Evolutionary conservation across 2,113 vertebrate species (phyloP).

Genomic region (Daboia siamensis): DNA sequence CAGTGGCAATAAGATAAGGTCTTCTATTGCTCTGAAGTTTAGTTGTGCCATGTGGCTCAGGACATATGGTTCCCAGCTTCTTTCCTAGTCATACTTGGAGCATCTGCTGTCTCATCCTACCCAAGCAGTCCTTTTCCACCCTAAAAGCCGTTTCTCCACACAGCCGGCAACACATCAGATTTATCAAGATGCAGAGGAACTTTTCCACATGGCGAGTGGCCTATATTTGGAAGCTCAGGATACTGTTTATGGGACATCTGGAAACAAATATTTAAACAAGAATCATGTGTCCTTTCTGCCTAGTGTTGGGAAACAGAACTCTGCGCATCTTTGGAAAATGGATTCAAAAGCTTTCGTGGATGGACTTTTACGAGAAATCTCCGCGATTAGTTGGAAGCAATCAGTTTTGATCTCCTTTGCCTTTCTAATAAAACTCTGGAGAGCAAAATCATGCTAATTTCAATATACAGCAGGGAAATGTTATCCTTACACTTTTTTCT

Average conservation of each 20-base stretch:
- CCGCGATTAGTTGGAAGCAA: constrained; percentile 34
- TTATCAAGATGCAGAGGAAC: not conserved
- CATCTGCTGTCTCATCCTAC: not conserved
- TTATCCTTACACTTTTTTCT: constrained; percentile 15
- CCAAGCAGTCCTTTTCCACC: not conserved
- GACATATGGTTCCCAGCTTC: not conserved
- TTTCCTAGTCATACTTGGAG: not conserved
- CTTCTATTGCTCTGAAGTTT: not conserved
- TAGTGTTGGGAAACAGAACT: not conserved
- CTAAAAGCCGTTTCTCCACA: not conserved
- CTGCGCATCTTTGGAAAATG: not conserved
- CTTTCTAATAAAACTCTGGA: constrained; percentile 36
- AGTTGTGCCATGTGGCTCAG: not conserved
- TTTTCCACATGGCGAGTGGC: not conserved
- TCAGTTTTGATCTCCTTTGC: constrained; percentile 41
- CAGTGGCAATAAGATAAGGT: not conserved
- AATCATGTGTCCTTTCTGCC: not conserved
- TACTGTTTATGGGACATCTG: not conserved
- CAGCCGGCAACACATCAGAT: not conserved
- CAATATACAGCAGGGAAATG: constrained; percentile 52
- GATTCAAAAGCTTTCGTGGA: not conserved
- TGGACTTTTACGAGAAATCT: not conserved
- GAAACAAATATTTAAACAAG: not conserved
- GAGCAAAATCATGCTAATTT: constrained; percentile 58
- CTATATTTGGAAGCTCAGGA: not conserved